Evolutionary conservation across 2,797 vertebrate genomes (phyloP).

Genomic region (Onychomys torridus): DNA sequence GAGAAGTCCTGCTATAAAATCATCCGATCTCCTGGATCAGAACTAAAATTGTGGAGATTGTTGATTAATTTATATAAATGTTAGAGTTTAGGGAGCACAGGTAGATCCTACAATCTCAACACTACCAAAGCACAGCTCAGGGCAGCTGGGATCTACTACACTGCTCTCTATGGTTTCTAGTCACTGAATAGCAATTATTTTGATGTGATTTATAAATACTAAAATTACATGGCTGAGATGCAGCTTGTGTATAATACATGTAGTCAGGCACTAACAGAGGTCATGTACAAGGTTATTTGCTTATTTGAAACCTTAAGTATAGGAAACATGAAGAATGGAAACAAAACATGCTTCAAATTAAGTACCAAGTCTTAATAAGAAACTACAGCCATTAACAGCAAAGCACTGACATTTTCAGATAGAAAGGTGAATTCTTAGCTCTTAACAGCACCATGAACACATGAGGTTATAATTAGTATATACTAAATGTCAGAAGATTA

Average conservation of each 20-base stretch:
- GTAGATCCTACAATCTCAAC: background rate
- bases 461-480: conserved; percentile 49
- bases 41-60: background rate
- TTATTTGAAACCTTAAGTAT: background rate
- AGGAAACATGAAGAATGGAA: conserved; percentile 23
- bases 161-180: background rate
- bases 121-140: background rate
- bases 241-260: background rate
- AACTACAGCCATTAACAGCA: background rate
- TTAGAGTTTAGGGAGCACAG: background rate
- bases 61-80: background rate
- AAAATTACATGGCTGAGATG: background rate
- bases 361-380: background rate
- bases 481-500: conserved; percentile 48
- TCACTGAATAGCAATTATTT: background rate
- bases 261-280: background rate
- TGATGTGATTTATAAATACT: background rate
- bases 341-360: conserved; percentile 36
- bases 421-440: conserved; percentile 57
- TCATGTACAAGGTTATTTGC: background rate
- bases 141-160: background rate
- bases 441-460: background rate
- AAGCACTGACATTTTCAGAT: conserved; percentile 34
- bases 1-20: background rate
- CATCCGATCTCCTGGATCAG: background rate